Evolutionary conservation across 2,888 invertebrate species (phyloP).

Genomic region (Brachyopa scutellaris): DNA sequence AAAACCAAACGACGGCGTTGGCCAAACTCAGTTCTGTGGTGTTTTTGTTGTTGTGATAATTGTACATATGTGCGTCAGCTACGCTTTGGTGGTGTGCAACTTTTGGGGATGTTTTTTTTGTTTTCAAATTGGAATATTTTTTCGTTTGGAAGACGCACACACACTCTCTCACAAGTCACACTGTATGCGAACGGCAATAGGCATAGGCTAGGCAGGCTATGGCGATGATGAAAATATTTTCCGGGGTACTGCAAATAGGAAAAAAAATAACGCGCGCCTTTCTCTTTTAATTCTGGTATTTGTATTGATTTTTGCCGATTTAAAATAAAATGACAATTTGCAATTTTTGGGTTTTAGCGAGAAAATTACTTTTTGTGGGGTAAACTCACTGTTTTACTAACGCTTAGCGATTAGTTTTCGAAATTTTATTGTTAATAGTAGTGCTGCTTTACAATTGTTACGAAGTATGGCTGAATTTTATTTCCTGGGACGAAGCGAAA

Average conservation of each 20-base stretch:
- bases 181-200: too few species aligned
- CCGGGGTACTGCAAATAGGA: constrained; percentile 36
- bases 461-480: constrained; percentile 37
- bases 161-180: constrained; percentile 29
- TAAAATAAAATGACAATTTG: constrained; percentile 48
- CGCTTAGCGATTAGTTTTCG: constrained; percentile 6
- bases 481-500: constrained; percentile 29
- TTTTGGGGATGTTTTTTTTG: constrained; percentile 61
- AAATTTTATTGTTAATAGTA: not conserved
- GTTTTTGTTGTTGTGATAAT: constrained; percentile 30
- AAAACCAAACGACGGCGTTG: constrained; percentile 34
- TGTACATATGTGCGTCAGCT: constrained; percentile 56
- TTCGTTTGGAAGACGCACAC: constrained; percentile 42
- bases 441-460: not conserved
- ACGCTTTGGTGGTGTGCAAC: constrained; percentile 46
- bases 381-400: not conserved
- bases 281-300: constrained; percentile 51
- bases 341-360: not conserved
- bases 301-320: constrained; percentile 57
- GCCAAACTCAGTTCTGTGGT: constrained; percentile 46
- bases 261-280: constrained; percentile 62
- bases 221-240: constrained; percentile 49
- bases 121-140: constrained; percentile 62
- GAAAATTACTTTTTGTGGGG: not conserved
- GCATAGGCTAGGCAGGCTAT: not conserved